phyloP scores from a whole-genome alignment of 2,888 invertebrate species.

The Mythimna loreyi region DNA sequence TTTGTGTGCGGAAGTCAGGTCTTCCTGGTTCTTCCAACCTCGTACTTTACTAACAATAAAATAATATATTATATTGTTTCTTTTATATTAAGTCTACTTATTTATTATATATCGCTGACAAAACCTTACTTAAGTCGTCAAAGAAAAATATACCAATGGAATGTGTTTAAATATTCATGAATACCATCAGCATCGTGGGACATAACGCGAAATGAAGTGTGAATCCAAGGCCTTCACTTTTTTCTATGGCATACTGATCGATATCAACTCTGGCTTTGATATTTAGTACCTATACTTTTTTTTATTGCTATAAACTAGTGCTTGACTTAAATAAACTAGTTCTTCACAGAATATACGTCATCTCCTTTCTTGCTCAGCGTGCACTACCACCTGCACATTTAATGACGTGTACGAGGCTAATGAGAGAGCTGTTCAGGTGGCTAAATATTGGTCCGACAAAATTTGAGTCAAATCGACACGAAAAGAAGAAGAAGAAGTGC shows the following conservation, averaged over 20 bases:
- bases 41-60: not conserved
- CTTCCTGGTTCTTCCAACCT: not conserved
- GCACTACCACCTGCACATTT: too few species aligned
- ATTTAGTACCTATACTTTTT: too few species aligned
- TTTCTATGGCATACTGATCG: conserved; percentile 61
- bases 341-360: too few species aligned
- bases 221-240: conserved; percentile 69
- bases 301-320: too few species aligned
- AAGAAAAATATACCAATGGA: conserved; percentile 12
- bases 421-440: too few species aligned
- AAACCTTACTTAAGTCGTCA: conserved; percentile 41
- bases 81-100: not conserved
- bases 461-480: too few species aligned
- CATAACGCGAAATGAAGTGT: conserved; percentile 65
- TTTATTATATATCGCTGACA: conserved; percentile 19
- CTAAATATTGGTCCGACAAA: too few species aligned
- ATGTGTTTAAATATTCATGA: conserved; percentile 56
- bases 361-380: too few species aligned
- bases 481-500: too few species aligned
- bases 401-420: too few species aligned
- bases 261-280: conserved; percentile 19
- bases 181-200: conserved; percentile 49
- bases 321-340: too few species aligned
- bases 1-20: too few species aligned
- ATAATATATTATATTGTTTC: not conserved